phyloP scores from a whole-genome alignment of 2,797 vertebrate genomes.

The Lindbergichthys nudifrons region DNA sequence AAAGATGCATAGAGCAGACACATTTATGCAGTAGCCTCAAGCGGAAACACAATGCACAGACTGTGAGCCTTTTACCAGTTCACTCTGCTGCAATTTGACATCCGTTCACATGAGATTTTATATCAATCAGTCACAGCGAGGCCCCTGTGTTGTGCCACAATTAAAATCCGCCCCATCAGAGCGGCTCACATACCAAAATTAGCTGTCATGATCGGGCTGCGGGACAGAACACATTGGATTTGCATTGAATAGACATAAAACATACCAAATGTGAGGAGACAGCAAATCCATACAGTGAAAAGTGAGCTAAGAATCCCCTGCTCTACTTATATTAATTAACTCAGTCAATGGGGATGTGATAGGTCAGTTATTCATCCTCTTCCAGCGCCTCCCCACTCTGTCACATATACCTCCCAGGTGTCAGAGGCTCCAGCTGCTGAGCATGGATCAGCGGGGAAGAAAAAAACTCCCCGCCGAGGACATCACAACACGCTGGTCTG shows the following conservation, averaged over 20 bases:
- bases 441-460: conserved; percentile 26
- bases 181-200: conserved; percentile 75
- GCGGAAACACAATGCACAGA: conserved; percentile 23
- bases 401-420: conserved; percentile 79
- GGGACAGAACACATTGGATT: conserved; percentile 81
- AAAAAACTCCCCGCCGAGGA: conserved; percentile 1
- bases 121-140: conserved; percentile 69
- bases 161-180: conserved; percentile 80
- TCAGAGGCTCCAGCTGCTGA: conserved; percentile 68
- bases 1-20: conserved; percentile 21
- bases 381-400: conserved; percentile 74
- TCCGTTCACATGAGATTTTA: conserved; percentile 67
- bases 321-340: conserved; percentile 87
- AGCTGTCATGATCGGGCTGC: conserved; percentile 80
- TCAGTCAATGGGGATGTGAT: conserved; percentile 86
- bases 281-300: conserved; percentile 85
- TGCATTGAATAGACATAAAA: conserved; percentile 85
- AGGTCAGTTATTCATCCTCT: conserved; percentile 84
- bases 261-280: conserved; percentile 83
- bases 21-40: conserved; percentile 5
- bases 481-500: conserved; percentile 41
- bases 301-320: conserved; percentile 82
- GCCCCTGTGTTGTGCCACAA: conserved; percentile 68
- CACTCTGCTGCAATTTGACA: conserved; percentile 60
- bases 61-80: conserved; percentile 57